Evolutionary conservation across 2,113 vertebrate species (phyloP).

Genomic region (Rhineura floridana): DNA sequence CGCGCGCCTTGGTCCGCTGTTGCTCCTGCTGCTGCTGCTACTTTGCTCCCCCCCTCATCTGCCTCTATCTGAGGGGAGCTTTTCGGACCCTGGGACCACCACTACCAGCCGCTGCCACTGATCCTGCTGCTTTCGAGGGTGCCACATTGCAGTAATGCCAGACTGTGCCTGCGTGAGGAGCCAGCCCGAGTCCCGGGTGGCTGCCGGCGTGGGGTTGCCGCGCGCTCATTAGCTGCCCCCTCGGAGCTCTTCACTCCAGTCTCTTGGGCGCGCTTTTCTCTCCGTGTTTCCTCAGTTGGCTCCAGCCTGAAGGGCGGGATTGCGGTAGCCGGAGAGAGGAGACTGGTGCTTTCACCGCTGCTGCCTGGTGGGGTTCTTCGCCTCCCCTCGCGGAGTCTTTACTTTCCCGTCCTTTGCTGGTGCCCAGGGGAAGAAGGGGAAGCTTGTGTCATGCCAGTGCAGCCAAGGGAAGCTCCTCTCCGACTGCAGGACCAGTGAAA

Average conservation of each 20-base stretch:
- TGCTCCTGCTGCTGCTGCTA: too few relatives aligned
- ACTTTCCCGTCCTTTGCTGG: background rate
- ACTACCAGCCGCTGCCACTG: background rate
- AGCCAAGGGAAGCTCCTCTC: slow-evolving; percentile 66
- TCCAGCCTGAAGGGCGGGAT: background rate
- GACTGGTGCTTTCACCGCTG: slow-evolving; percentile 13
- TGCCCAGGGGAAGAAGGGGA: slow-evolving; percentile 54
- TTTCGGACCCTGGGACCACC: background rate
- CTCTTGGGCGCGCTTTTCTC: background rate
- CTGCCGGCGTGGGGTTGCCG: background rate
- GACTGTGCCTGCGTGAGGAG: background rate
- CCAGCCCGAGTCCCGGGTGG: slow-evolving; percentile 15
- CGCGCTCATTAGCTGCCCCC: background rate
- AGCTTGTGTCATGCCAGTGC: slow-evolving; percentile 66
- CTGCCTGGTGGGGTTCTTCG: slow-evolving; percentile 22
- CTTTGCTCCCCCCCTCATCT: background rate
- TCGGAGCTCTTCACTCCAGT: background rate
- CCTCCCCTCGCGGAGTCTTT: slow-evolving; percentile 19
- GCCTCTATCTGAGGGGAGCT: background rate
- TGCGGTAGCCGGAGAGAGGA: slow-evolving; percentile 29
- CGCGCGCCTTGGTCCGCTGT: too few relatives aligned
- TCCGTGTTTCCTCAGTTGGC: background rate
- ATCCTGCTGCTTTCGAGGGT: background rate
- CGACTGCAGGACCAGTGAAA: slow-evolving; percentile 69
- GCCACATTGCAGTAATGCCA: slow-evolving; percentile 52